Percentiles rank a stretch among this genome's conserved stretches.
phyloP scores from a whole-genome alignment of 1,140 invertebrate genomes.

The Danaus melanippus region DNA sequence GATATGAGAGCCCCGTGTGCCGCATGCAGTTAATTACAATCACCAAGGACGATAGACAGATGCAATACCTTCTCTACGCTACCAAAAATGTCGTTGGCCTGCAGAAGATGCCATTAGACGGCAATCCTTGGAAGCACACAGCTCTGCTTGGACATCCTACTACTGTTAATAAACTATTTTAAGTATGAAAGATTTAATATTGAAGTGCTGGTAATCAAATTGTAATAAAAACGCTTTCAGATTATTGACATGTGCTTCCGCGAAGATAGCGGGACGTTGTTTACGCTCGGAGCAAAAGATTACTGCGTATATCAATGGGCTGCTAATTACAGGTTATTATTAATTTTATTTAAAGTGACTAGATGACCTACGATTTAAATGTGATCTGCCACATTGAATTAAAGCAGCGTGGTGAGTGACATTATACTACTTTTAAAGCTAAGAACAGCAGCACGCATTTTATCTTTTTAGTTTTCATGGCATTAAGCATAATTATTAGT shows the following conservation, averaged over 20 bases:
- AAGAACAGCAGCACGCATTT: too few relatives aligned
- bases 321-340: slow-evolving; percentile 44
- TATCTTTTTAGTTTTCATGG: too few relatives aligned
- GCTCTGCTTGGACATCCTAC: slow-evolving; percentile 78
- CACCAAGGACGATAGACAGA: slow-evolving; percentile 26
- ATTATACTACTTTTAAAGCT: too few relatives aligned
- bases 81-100: slow-evolving; percentile 79
- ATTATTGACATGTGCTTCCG: slow-evolving; percentile 44
- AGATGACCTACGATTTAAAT: background rate
- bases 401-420: too few relatives aligned
- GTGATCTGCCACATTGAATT: too few relatives aligned
- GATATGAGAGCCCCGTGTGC: slow-evolving; percentile 74
- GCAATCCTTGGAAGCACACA: slow-evolving; percentile 81
- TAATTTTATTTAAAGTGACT: background rate
- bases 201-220: too few relatives aligned
- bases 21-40: slow-evolving; percentile 66
- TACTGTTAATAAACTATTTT: slow-evolving; percentile 44
- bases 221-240: slow-evolving; percentile 18
- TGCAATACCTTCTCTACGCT: slow-evolving; percentile 75
- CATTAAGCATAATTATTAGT: too few relatives aligned
- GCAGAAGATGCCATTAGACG: slow-evolving; percentile 78
- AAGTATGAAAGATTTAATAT: too few relatives aligned
- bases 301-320: slow-evolving; percentile 48
- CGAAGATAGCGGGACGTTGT: slow-evolving; percentile 43
- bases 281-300: slow-evolving; percentile 51